Evolutionary conservation across 2,888 invertebrate species (phyloP), one percentile per base, ranked within the genome.

Genomic region (Leptarthrus brevirostris): DNA sequence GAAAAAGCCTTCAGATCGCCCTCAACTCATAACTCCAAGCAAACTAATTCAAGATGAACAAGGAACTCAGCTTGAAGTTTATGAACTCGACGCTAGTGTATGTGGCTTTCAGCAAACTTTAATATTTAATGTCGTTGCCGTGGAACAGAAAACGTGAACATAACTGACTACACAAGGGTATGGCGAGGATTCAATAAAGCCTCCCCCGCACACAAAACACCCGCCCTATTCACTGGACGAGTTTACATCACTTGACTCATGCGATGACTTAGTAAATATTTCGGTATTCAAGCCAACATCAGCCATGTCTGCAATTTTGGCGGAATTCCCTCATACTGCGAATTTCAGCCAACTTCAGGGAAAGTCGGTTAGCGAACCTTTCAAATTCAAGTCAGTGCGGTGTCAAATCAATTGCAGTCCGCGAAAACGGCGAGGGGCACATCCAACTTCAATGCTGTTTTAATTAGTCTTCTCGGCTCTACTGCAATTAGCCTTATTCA

Each of bases 401-500:
- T 10, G 14, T 49, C 49, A 8, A 4, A 44, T 44, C 44, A 53
- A 22, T 22, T 22, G 53, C 16, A 8, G 22, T 6, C 30, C 8
- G 30, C 30, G 30, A 53, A 16, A 3, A 53, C 56, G 26, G 61
- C n/a, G 30, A 8, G 8, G 30, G 30, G 49, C 66, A 47, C 47
- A 26, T 66, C 47, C 66, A 26, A 24, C 66, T 49, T 66, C 66
- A 66, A 66, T 66, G 66, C 66, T 44, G 18, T 66, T 66, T 66
- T 66, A 66, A 66, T 66, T 66, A 66, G 66, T 30, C 66, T 14
- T 49, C 47, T 24, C 47, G 47, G 10, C 44, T 66, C 66, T 4
- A 26, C 49, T 66, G 66, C 66, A 66, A 66, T 66, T 66, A 66
- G 66, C 69, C 52, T 49, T 69, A 69, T 69, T 69, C 69, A 69